Evolutionary conservation across 2,113 vertebrate genomes (phyloP), one percentile per base, ranked within the genome.

Genomic region (Narcine bancroftii): DNA sequence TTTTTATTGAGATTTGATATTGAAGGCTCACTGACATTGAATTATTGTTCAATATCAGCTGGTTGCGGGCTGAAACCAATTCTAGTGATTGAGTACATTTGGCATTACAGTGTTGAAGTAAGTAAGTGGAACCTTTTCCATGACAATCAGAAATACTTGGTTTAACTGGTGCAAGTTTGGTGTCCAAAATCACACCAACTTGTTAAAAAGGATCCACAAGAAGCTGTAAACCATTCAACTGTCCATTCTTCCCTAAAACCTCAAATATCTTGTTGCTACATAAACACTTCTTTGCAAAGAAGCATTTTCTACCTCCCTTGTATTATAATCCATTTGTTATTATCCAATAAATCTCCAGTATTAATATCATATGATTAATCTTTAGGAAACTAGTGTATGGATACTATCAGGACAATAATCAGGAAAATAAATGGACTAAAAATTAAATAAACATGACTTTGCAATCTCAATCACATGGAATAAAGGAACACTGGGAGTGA

Each of bases 391-490:
- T 87, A 53, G 36, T 53, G 60, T 63, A 39, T 56, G 60, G 53
- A 60, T 15, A 60, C 53, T 87, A 53, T n/a, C n/a, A 6, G n/a
- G 13, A 87, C 53, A 15, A 9, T 45, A 33, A n/a, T 60, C 53
- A 60, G 81, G 17, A 63, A 87, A 87, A 87, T 36, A 87, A 87
- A 87, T 36, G 50, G 33, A 19, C n/a, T 17, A 87, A 87, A 60
- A 87, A 87, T 87, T 60, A 87, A 87, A 87, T 87, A 87, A 60
- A 87, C 17, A 87, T 63, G 81, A 60, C 50, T 63, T 87, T 21
- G 15, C 53, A 60, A 53, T 36, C 60, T 87, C 81, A 63, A 39
- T 87, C 81, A 60, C 10, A 36, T 33, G 9, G 33, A 60, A 60
- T 87, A 87, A n/a, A 17, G 60, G 33, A 36, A 60, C 60, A 33